These are phyloP conservation scores for Eulithis testata DNA, from an alignment of 2,888 invertebrate species.

Conservation along the genomic window DNA sequence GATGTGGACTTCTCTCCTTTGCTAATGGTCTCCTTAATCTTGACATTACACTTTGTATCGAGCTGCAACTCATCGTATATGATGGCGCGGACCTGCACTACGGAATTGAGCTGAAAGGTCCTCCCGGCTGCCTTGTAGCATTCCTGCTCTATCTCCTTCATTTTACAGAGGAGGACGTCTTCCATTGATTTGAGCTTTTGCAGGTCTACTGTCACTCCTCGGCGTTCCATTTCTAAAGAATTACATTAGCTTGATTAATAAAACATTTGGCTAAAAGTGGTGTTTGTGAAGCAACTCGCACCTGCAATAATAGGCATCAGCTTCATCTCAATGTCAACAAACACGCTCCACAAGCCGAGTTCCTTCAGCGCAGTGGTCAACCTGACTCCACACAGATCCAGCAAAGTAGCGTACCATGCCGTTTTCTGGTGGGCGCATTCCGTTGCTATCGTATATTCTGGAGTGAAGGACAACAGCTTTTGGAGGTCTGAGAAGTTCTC, in stretches of 20 bases:
- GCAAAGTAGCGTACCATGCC: constrained; percentile 60
- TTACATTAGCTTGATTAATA: neutral
- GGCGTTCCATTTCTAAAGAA: constrained; percentile 66
- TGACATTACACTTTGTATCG: constrained; percentile 64
- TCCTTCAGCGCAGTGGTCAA: constrained; percentile 52
- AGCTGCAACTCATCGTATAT: constrained; percentile 76
- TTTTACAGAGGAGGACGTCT: constrained; percentile 52
- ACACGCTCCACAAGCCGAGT: constrained; percentile 68
- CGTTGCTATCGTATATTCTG: constrained; percentile 61
- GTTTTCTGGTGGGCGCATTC: constrained; percentile 62
- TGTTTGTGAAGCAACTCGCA: constrained; percentile 34
- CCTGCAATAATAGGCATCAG: constrained; percentile 74
- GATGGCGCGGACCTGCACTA: constrained; percentile 69
- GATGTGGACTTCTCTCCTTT: constrained; percentile 76
- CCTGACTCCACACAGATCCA: constrained; percentile 54
- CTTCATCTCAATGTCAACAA: constrained; percentile 74
- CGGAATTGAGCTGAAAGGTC: constrained; percentile 71
- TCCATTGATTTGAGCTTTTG: constrained; percentile 67
- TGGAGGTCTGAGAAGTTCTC: constrained; percentile 66
- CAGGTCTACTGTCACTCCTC: constrained; percentile 65
- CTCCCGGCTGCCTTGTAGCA: constrained; percentile 71
- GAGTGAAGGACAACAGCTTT: constrained; percentile 52
- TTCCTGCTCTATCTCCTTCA: constrained; percentile 62
- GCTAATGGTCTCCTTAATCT: constrained; percentile 63
- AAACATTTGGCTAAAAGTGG: no score